These are phyloP conservation scores for Metaphire vulgaris DNA, from an alignment of 1,140 invertebrate genomes.

Conservation along the genomic window DNA sequence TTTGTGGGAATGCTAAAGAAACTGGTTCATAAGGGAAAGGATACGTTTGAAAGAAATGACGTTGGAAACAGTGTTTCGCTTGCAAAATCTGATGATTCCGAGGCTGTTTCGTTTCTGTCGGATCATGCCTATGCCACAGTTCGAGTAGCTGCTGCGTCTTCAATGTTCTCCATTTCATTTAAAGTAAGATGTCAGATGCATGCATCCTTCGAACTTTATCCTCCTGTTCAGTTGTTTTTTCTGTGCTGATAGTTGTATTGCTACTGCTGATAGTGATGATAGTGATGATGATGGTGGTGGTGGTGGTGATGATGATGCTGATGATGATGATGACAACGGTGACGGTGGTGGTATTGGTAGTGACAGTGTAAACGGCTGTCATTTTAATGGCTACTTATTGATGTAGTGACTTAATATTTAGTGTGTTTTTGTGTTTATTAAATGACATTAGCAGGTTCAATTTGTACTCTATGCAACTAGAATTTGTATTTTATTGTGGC, in stretches of 20 bases:
- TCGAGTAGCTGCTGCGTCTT: background rate
- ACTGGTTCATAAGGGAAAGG: background rate
- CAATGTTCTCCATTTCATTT: background rate
- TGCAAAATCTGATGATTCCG: background rate
- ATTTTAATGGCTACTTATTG: too few relatives aligned
- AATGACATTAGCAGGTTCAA: too few relatives aligned
- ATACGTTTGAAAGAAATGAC: background rate
- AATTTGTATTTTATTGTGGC: too few relatives aligned
- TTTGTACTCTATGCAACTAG: too few relatives aligned
- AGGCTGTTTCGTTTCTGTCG: background rate
- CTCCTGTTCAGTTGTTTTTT: too few relatives aligned
- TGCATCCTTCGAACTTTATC: too few relatives aligned
- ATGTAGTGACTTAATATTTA: too few relatives aligned
- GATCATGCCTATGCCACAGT: background rate
- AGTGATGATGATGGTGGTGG: background rate
- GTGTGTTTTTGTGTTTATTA: too few relatives aligned
- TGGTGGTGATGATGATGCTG: background rate
- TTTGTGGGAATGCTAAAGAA: background rate
- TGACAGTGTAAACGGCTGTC: background rate
- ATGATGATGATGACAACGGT: background rate
- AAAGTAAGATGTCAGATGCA: too few relatives aligned
- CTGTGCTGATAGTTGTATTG: background rate
- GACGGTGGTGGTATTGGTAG: background rate
- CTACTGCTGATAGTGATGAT: background rate
- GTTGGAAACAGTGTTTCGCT: background rate